These are phyloP conservation scores for Drosophila aff. DNA, from an alignment of 1,140 invertebrate species.

Conservation along the genomic window DNA sequence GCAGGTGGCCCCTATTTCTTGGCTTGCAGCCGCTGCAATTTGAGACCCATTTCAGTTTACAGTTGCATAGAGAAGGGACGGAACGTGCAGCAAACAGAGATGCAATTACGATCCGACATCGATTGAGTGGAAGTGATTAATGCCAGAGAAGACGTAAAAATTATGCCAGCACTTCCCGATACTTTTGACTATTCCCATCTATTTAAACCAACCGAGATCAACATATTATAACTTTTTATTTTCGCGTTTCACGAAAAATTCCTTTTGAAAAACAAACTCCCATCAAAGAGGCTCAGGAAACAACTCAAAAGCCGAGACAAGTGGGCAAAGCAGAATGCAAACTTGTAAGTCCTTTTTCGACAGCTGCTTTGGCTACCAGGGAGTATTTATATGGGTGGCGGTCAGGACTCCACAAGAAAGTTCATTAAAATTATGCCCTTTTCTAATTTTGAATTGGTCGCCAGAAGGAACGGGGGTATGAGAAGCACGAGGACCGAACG, in stretches of 20 bases:
- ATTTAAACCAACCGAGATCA: conserved; percentile 20
- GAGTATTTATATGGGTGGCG: conserved; percentile 22
- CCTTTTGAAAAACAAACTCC: conserved; percentile 52
- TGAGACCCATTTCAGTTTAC: conserved; percentile 65
- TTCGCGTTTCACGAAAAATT: conserved; percentile 19
- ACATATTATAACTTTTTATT: conserved; percentile 36
- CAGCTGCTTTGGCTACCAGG: conserved; percentile 72
- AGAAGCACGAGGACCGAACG: conserved; percentile 30
- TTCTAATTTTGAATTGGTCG: conserved; percentile 72
- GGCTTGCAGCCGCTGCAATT: conserved; percentile 70
- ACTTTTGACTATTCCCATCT: background rate
- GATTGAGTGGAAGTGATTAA: conserved; percentile 70
- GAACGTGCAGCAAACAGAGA: conserved; percentile 47
- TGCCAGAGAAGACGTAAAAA: conserved; percentile 17
- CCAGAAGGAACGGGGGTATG: background rate
- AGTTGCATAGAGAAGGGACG: conserved; percentile 49
- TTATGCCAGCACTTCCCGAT: background rate
- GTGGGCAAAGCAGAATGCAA: conserved; percentile 54
- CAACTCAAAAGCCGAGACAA: conserved; percentile 67
- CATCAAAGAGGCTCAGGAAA: conserved; percentile 58
- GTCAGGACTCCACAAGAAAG: conserved; percentile 62
- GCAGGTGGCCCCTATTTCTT: conserved; percentile 51
- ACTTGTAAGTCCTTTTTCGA: conserved; percentile 80
- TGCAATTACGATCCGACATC: conserved; percentile 53
- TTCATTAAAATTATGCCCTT: conserved; percentile 84